Percentiles rank a stretch among this genome's conserved stretches.
phyloP scores from a whole-genome alignment of 92 coral and sea anemone genomes.

The Parazoanthus atlanticus region DNA sequence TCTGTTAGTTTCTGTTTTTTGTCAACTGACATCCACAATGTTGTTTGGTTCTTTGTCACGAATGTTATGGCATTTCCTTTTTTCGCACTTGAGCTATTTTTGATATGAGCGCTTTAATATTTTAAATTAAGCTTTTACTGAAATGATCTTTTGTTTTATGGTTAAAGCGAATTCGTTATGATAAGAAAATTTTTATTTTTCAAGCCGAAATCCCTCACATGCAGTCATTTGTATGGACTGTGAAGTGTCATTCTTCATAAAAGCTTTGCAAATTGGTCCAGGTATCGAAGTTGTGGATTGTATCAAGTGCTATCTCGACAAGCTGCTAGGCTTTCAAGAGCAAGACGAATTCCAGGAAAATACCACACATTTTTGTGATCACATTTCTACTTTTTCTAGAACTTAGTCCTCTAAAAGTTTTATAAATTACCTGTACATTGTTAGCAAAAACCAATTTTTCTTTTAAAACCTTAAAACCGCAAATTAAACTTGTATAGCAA shows the following conservation, averaged over 20 bases:
- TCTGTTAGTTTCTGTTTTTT: conserved; percentile 34
- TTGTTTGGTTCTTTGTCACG: conserved; percentile 26
- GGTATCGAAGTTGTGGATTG: conserved; percentile 24
- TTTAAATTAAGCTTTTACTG: background rate
- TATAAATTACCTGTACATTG: no score
- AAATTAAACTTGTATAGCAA: no score
- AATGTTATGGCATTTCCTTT: conserved; percentile 12
- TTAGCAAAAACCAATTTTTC: background rate
- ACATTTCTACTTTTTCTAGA: background rate
- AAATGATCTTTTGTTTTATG: background rate
- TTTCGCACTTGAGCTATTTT: conserved; percentile 27
- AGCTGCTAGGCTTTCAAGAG: conserved; percentile 18
- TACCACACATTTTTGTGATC: conserved; percentile 35
- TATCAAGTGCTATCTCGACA: conserved; percentile 34
- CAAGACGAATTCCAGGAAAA: conserved; percentile 24
- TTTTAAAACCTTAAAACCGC: background rate
- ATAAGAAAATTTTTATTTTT: no score
- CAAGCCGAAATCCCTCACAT: background rate
- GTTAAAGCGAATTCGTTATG: background rate
- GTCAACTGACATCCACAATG: conserved; percentile 35
- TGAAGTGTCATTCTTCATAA: conserved; percentile 17
- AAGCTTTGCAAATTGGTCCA: conserved; percentile 13
- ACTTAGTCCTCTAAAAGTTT: background rate
- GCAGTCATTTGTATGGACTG: background rate
- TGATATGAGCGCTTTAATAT: conserved; percentile 19